These are phyloP conservation scores for Oreortyx pictus DNA, from an alignment of 2,797 vertebrate species.

Conservation along the genomic window DNA sequence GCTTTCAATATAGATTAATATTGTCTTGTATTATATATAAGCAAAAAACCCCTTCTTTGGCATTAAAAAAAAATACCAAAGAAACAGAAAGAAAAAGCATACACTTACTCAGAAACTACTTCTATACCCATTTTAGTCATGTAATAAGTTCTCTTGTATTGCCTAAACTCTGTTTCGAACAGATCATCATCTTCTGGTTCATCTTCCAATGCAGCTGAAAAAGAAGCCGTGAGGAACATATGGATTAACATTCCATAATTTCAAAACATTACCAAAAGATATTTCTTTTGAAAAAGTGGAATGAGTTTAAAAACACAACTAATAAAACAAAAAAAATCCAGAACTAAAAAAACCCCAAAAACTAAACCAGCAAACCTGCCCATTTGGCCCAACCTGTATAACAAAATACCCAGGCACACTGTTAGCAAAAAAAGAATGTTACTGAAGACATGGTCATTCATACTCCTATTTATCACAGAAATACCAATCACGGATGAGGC, in stretches of 20 bases:
- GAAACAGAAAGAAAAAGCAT: neutral
- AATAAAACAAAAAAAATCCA: neutral
- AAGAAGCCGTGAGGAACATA: neutral
- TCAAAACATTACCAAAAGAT: neutral
- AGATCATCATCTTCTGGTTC: constrained; percentile 94
- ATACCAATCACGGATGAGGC: neutral
- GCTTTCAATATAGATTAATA: neutral
- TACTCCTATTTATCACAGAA: neutral
- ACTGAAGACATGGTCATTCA: neutral
- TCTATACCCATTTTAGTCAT: constrained; percentile 98
- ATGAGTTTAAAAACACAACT: neutral
- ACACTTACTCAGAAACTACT: constrained; percentile 94
- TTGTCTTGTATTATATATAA: neutral
- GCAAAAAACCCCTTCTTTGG: neutral
- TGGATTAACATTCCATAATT: neutral
- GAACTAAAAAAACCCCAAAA: neutral
- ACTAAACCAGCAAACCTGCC: neutral
- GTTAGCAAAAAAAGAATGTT: neutral
- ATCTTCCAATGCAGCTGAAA: constrained; percentile 83
- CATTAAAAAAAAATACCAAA: neutral
- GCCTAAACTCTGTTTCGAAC: constrained; percentile 96
- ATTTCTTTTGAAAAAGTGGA: neutral
- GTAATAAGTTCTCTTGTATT: constrained; percentile 97
- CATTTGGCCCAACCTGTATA: neutral
- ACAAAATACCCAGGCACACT: neutral